These are phyloP conservation scores for Oppia nitens DNA, from an alignment of 1,140 invertebrate genomes.

Conservation along the genomic window DNA sequence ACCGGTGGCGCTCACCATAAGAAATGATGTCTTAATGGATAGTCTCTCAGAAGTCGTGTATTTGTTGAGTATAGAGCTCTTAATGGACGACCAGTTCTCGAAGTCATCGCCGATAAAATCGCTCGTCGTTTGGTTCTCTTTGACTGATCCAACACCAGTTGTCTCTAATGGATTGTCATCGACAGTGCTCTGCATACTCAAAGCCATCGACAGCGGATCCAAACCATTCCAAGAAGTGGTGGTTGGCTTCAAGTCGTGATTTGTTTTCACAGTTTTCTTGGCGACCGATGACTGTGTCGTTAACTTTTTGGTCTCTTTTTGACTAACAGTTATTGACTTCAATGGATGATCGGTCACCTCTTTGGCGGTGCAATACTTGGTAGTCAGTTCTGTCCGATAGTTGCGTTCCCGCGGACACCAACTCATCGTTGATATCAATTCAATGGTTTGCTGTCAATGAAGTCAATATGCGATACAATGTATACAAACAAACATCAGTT, in stretches of 20 bases:
- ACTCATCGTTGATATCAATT: no score
- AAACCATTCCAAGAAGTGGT: constrained; percentile 21
- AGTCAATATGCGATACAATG: no score
- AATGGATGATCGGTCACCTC: constrained; percentile 34
- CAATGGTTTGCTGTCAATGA: no score
- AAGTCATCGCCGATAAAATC: constrained; percentile 34
- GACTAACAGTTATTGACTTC: constrained; percentile 32
- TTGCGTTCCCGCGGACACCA: neutral
- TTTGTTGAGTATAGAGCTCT: constrained; percentile 55
- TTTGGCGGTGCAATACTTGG: neutral
- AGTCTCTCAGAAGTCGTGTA: constrained; percentile 82
- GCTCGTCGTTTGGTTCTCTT: constrained; percentile 42
- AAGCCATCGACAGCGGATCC: constrained; percentile 22
- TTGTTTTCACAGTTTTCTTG: neutral
- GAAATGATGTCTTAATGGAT: constrained; percentile 69
- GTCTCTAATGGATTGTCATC: neutral
- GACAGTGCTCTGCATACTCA: neutral
- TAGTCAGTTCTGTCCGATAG: neutral
- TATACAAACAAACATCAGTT: no score
- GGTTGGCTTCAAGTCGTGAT: neutral
- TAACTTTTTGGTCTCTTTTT: neutral
- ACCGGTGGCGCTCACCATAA: constrained; percentile 45
- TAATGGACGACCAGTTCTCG: constrained; percentile 54
- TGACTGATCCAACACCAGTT: constrained; percentile 25
- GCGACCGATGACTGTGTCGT: neutral